Percentiles rank a stretch among this genome's conserved stretches.
These are phyloP conservation scores for Drosophila malerkotliana DNA, from an alignment of 1,140 invertebrate genomes.

Conservation along the genomic window DNA sequence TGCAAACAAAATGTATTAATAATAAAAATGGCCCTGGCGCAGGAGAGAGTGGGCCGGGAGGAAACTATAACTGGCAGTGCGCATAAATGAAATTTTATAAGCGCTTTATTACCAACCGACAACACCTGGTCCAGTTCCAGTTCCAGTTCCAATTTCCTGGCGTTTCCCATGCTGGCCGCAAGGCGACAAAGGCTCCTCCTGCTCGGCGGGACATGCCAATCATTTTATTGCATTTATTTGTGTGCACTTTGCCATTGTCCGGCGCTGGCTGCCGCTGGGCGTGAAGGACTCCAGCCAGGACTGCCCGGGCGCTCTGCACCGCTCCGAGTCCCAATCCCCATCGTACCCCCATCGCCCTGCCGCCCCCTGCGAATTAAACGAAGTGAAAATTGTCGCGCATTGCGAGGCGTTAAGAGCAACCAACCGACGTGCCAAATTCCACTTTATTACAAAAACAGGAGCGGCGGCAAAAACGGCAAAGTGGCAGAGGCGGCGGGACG, in stretches of 20 bases:
- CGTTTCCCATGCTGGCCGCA: neutral
- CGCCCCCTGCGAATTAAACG: conserved; percentile 68
- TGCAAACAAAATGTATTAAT: conserved; percentile 81
- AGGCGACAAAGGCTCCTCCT: conserved; percentile 45
- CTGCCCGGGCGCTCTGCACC: neutral
- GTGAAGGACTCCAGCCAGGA: conserved; percentile 5
- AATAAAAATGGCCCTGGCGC: conserved; percentile 73
- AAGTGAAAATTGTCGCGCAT: conserved; percentile 74
- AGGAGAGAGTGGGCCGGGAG: neutral
- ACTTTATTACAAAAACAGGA: conserved; percentile 71
- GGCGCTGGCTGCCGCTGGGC: conserved; percentile 8
- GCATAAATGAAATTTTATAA: conserved; percentile 81
- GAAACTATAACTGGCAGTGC: conserved; percentile 22
- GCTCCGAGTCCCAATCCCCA: neutral
- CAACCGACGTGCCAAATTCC: conserved; percentile 78
- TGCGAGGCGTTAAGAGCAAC: conserved; percentile 68
- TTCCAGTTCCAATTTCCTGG: neutral
- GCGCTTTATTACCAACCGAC: conserved; percentile 72
- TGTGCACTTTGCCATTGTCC: conserved; percentile 78
- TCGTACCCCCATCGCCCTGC: conserved; percentile 10
- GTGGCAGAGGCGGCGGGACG: conserved; percentile 6
- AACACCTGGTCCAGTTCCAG: conserved; percentile 54
- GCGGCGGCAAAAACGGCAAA: conserved; percentile 14
- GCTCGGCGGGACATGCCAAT: conserved; percentile 71
- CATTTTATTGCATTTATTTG: conserved; percentile 82